Evolutionary conservation across 2,113 vertebrate genomes (phyloP).

Genomic region (Hippocampus barbouri): DNA sequence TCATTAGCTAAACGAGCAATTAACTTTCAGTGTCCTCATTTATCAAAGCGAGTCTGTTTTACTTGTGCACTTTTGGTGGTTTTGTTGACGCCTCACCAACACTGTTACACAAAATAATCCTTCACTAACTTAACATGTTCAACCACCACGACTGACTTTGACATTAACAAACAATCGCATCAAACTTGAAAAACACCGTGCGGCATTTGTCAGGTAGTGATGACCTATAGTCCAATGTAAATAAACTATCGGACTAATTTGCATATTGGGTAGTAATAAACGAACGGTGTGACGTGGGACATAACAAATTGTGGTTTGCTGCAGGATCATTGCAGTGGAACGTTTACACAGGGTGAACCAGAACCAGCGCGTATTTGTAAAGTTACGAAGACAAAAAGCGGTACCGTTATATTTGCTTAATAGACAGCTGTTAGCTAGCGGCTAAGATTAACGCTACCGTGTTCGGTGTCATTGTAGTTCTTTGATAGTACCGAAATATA

Average conservation of each 20-base stretch:
- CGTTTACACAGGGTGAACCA: not conserved
- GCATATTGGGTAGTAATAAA: not conserved
- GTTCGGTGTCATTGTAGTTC: not conserved
- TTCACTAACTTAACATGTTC: not conserved
- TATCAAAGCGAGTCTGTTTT: too few relatives aligned
- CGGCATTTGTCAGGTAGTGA: not conserved
- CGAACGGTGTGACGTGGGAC: not conserved
- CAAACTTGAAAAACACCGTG: not conserved
- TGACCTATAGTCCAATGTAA: too few relatives aligned
- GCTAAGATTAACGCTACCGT: slow-evolving; percentile 13
- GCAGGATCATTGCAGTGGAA: not conserved
- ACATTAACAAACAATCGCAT: not conserved
- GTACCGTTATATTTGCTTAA: not conserved
- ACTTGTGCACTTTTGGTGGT: too few relatives aligned
- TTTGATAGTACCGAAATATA: not conserved
- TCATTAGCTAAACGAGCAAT: too few relatives aligned
- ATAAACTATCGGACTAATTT: not conserved
- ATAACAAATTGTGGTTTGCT: not conserved
- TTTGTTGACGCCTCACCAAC: not conserved
- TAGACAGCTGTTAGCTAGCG: not conserved
- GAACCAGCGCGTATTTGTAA: not conserved
- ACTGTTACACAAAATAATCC: not conserved
- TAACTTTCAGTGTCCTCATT: too few relatives aligned
- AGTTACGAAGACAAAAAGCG: not conserved
- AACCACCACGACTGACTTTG: not conserved